A percentile compares a stretch with the other conserved stretches of the same genome.
Conservation (phyloP, 2,113 vertebrate species). For the Crocuta crocuta region DNA sequence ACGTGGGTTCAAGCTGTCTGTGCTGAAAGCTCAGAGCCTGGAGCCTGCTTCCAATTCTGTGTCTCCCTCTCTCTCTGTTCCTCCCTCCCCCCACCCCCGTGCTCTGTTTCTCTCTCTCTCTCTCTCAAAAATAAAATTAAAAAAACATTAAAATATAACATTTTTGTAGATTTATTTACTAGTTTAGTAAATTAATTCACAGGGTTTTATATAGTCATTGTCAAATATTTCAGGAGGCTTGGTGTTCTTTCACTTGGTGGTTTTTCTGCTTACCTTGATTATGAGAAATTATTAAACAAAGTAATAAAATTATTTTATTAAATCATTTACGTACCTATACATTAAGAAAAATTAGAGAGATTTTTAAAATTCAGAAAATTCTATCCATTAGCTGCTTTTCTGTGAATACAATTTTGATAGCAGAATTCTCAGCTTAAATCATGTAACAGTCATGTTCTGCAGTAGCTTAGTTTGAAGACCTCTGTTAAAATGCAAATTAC, state of each 20-base stretch:
- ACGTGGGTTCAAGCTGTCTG: too few species aligned
- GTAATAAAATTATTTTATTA: slow-evolving; percentile 8
- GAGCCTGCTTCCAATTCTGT: too few species aligned
- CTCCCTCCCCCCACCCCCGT: too few species aligned
- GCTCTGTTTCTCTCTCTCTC: too few species aligned
- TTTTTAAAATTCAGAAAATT: slow-evolving; percentile 2
- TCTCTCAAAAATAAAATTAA: too few species aligned
- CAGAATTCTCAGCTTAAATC: not conserved
- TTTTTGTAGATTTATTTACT: not conserved
- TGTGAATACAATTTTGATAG: not conserved
- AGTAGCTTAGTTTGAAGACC: slow-evolving; percentile 52
- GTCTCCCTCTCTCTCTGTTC: too few species aligned
- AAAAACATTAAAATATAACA: not conserved
- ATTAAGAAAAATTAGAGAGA: not conserved
- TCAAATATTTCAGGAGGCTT: not conserved
- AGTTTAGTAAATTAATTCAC: not conserved
- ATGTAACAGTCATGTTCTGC: slow-evolving; percentile 1
- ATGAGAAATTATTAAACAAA: slow-evolving; percentile 15
- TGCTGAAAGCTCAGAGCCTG: too few species aligned
- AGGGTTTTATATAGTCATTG: not conserved
- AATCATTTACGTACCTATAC: not conserved
- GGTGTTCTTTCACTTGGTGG: not conserved
- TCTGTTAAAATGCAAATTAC: slow-evolving; percentile 67
- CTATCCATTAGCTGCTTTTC: not conserved
- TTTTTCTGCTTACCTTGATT: not conserved